Base-by-base conservation (phyloP, 2,797 vertebrate species). In the Sorex maritimensis region DNA sequence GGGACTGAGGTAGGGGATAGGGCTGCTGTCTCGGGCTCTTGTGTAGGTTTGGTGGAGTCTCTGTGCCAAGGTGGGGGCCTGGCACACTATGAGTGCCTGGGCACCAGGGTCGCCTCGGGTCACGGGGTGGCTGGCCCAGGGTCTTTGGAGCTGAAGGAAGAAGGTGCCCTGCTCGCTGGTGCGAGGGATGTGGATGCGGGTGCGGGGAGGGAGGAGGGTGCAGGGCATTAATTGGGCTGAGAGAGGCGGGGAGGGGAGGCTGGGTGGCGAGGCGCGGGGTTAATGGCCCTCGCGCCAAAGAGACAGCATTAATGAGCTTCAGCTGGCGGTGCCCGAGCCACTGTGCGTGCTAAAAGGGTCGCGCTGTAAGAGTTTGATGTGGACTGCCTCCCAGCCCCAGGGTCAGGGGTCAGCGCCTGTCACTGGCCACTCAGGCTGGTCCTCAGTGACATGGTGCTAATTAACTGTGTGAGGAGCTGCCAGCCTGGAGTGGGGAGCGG, bases 381-480 rank as follows among this genome's bases (percentile, higher is more conserved):
- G 98, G 99, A 99, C 99, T 99, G 99, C 99, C 99, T 99, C 97
- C 97, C 97, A 98, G 98, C 98, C 98, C 98, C 98, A 89, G 58
- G 98, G 98, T 98, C 98, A 98, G 98, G 98, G 98, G 98, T 98
- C 94, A 98, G 98, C 98, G 98, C 98, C 99, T 99, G 99, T 99
- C 99, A 99, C 98, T 99, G 98, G 98, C 98, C 99, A 99, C 99
- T 99, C 99, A 99, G 99, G 99, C 99, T 98, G 99, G 99, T 99
- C 99, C 99, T 99, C 99, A 99, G 99, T 99, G 99, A 99, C 99
- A 99, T 99, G 98, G 99, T 99, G 99, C 99, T 99, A 99, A 99
- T 99, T 99, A 99, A 99, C 99, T 99, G 98, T 98, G 83, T 98
- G 98, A 98, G 98, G 98, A 99, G 99, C 98, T 99, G 98, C 98